These are phyloP conservation scores for Caenorhabditis angaria DNA, from an alignment of 2,888 invertebrate species.

Conservation along the genomic window DNA sequence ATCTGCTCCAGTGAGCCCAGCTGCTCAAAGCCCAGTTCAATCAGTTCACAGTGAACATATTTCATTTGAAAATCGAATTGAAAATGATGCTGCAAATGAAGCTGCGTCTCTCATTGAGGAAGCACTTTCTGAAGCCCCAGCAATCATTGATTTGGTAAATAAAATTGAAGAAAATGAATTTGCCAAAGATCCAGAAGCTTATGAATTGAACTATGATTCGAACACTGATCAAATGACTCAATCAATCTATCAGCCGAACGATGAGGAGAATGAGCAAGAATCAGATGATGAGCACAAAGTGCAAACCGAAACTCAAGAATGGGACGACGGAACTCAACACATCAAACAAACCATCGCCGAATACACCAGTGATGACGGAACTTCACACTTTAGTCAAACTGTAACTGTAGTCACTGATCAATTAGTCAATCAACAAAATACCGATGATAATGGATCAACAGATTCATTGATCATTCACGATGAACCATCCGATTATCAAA, in stretches of 20 bases:
- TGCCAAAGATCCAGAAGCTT: conserved; percentile 6
- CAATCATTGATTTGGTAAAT: conserved; percentile 23
- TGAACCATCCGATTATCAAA: conserved; percentile 13
- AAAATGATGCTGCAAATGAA: conserved; percentile 15
- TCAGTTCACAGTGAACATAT: conserved; percentile 20
- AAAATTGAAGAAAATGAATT: conserved; percentile 13
- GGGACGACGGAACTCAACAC: conserved; percentile 20
- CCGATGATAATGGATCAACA: conserved; percentile 37
- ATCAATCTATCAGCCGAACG: conserved; percentile 21
- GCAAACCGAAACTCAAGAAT: not conserved
- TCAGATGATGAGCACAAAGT: not conserved
- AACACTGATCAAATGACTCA: conserved; percentile 3
- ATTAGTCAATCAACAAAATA: not conserved
- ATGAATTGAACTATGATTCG: not conserved
- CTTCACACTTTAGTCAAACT: conserved; percentile 8
- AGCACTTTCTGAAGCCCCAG: conserved; percentile 20
- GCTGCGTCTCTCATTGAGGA: conserved; percentile 18
- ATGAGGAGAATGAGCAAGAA: conserved; percentile 12
- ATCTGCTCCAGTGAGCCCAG: not conserved
- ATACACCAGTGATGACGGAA: conserved; percentile 11
- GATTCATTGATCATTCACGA: conserved; percentile 48
- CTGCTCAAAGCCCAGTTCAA: conserved; percentile 2
- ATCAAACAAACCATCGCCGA: conserved; percentile 14
- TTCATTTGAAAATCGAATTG: conserved; percentile 14
- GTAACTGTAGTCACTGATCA: conserved; percentile 15